phyloP scores from a whole-genome alignment of 2,888 invertebrate genomes.

The Nephrocerus scutellatus region DNA sequence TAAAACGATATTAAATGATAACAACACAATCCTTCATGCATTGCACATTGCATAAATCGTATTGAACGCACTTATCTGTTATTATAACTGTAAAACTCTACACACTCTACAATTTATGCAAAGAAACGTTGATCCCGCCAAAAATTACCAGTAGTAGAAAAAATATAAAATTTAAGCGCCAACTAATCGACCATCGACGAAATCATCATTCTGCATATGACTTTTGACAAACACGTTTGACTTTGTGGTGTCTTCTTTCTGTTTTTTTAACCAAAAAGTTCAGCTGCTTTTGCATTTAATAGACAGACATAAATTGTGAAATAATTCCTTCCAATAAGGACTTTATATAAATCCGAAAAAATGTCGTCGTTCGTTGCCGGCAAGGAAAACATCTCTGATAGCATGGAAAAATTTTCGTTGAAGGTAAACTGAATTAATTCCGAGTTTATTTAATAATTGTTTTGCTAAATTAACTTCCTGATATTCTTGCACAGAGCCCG shows the following conservation, averaged over 20 bases:
- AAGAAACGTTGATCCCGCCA: no score
- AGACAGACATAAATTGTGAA: not conserved
- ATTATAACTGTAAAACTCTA: no score
- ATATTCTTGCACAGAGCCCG: constrained; percentile 37
- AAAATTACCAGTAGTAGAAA: no score
- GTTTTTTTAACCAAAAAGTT: not conserved
- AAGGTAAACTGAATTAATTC: constrained; percentile 34
- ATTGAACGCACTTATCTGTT: no score
- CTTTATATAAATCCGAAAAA: not conserved
- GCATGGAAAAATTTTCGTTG: constrained; percentile 44
- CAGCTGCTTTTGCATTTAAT: not conserved
- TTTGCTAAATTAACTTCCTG: not conserved
- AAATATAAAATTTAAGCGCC: constrained; percentile 10
- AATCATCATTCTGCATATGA: constrained; percentile 1
- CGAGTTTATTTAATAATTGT: not conserved
- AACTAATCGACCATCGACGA: constrained; percentile 1
- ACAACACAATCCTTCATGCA: no score
- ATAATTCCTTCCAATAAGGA: not conserved
- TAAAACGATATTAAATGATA: no score
- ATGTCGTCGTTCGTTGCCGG: constrained; percentile 35
- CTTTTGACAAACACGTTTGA: not conserved
- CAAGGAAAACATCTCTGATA: constrained; percentile 46
- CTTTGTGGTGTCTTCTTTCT: no score
- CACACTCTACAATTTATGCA: no score
- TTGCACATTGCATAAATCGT: no score